Percentiles rank a stretch among this genome's conserved stretches.
phyloP scores from a whole-genome alignment of 1,140 invertebrate species.

The Pseudachorutes palmiensis region DNA sequence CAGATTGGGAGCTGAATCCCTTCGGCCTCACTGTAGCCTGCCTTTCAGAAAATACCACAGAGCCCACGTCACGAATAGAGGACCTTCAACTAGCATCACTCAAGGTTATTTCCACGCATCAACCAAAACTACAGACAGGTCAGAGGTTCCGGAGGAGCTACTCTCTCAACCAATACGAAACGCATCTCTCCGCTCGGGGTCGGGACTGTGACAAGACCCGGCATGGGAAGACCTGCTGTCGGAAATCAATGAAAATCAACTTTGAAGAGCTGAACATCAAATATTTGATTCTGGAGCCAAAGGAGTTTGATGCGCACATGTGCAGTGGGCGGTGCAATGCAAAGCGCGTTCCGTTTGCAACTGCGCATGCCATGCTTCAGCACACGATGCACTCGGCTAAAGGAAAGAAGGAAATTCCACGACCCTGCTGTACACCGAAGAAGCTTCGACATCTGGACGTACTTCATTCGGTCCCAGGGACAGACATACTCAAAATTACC shows the following conservation, averaged over 20 bases:
- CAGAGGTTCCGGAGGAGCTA: neutral
- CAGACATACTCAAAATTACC: conserved; percentile 56
- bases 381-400: conserved; percentile 53
- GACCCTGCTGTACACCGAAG: conserved; percentile 62
- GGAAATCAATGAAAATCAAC: conserved; percentile 26
- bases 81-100: neutral
- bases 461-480: conserved; percentile 51
- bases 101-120: conserved; percentile 1
- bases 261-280: conserved; percentile 33
- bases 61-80: neutral
- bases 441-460: conserved; percentile 59
- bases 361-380: conserved; percentile 63
- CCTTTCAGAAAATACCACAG: neutral
- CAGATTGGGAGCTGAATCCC: neutral
- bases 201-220: conserved; percentile 29
- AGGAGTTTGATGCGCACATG: conserved; percentile 61
- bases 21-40: neutral
- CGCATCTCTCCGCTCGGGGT: neutral
- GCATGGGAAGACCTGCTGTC: conserved; percentile 35
- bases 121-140: neutral
- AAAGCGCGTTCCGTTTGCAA: conserved; percentile 49
- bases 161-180: neutral
- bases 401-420: conserved; percentile 49
- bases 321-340: conserved; percentile 63
- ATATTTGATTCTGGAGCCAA: conserved; percentile 54